Percentiles rank a stretch among this genome's conserved stretches.
Conservation (phyloP, 2,888 invertebrate genomes). For the Griposia aprilina region DNA sequence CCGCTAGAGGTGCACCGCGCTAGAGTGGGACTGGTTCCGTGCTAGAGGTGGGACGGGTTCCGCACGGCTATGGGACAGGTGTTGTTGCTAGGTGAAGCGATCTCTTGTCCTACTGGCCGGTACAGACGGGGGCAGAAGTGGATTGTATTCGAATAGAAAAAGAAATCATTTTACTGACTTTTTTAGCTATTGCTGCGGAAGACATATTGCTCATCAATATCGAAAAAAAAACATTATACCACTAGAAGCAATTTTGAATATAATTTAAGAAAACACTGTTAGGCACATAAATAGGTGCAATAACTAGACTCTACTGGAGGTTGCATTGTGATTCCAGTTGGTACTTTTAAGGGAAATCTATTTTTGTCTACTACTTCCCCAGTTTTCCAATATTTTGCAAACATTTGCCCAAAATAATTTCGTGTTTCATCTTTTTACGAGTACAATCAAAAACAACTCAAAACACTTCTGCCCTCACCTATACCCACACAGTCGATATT, state of each 20-base stretch:
- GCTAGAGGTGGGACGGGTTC: conserved; percentile 49
- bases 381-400: background rate
- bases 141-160: background rate
- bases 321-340: background rate
- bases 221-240: background rate
- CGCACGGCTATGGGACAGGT: conserved; percentile 59
- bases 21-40: conserved; percentile 51
- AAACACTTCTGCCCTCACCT: conserved; percentile 49
- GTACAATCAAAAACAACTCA: background rate
- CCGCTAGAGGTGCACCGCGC: conserved; percentile 38
- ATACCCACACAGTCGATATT: conserved; percentile 79
- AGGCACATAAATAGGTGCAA: background rate
- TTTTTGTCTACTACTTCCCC: background rate
- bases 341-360: background rate
- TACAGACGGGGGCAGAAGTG: conserved; percentile 43
- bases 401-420: background rate
- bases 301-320: background rate
- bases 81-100: conserved; percentile 69
- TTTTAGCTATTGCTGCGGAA: background rate
- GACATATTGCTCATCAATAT: background rate
- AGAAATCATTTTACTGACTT: background rate
- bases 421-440: background rate
- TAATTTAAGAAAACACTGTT: background rate
- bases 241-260: background rate
- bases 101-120: conserved; percentile 69